Evolutionary conservation across 23 tunicate genomes (phyloP), one percentile per base, ranked within the genome.

Genomic region (Diplosoma virens): DNA sequence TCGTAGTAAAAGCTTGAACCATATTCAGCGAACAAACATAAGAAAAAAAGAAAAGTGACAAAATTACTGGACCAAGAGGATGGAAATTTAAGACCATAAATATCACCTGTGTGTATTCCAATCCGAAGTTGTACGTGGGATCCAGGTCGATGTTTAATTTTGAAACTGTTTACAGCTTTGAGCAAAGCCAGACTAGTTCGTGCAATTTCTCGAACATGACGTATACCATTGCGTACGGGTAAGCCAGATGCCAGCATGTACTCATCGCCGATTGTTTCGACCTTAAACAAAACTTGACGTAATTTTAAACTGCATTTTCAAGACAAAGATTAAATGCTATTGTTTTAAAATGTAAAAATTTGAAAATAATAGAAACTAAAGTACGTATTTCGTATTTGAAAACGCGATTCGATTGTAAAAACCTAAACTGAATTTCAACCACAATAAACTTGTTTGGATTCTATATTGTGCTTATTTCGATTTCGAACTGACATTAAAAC

Each of bases 261-360:
- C 37, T 93, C 98, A 45, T 93, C 98, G 30, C 98, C 98, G 9
- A 93, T 93, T 52, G 98, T 93, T 65, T 93, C 98, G 4, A 93
- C 98, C 92, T 89, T 25, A 56, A 67, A 28, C 30, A 52, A 22
- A 24, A 71, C 29, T 17, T 23, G 16, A 22, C n/a, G 16, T 11
- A 23, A 5, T n/a, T n/a, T n/a, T n/a, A n/a, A n/a, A n/a, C n/a
- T n/a, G 17, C 20, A n/a, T 14, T 58, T 58, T 20, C 65, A 7
- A 58, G 65, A 14, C 22, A 14, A 7, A 21, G 22, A 14, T 7
- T 58, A 7, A 24, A 6, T 58, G 23, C 21, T 14, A n/a, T 17
- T n/a, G n/a, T n/a, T n/a, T n/a, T n/a, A 14, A 46, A 16, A 46
- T 46, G 52, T 46, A 11, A 46, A 16, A 46, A 14, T n/a, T n/a